These are phyloP conservation scores for Oreohelix idahoensis DNA, from an alignment of 1,140 invertebrate species.

Conservation along the genomic window DNA sequence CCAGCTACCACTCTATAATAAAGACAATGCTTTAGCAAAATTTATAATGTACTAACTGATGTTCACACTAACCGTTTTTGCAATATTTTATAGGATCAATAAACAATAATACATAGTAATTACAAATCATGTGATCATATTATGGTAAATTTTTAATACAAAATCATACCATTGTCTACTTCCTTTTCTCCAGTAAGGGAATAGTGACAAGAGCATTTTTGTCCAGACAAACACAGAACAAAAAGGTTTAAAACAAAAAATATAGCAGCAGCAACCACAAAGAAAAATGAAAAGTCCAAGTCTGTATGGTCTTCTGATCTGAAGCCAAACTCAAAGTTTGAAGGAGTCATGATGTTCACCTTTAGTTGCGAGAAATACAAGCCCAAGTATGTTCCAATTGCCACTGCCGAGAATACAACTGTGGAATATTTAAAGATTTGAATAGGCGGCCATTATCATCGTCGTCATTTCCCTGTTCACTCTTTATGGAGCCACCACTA, in stretches of 20 bases:
- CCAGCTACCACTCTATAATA: too few species aligned
- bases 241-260: slow-evolving; percentile 84
- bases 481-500: too few species aligned
- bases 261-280: slow-evolving; percentile 82
- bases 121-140: too few species aligned
- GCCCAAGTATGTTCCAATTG: slow-evolving; percentile 82
- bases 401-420: slow-evolving; percentile 82
- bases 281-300: slow-evolving; percentile 86
- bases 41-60: too few species aligned
- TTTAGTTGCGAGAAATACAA: slow-evolving; percentile 84
- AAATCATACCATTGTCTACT: slow-evolving; percentile 67
- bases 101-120: too few species aligned
- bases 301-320: slow-evolving; percentile 80
- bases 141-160: slow-evolving; percentile 50
- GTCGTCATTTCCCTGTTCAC: too few species aligned
- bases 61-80: too few species aligned
- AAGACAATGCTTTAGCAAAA: too few species aligned
- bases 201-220: slow-evolving; percentile 56
- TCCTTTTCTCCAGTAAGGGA: slow-evolving; percentile 59
- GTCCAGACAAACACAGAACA: slow-evolving; percentile 78
- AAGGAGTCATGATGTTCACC: slow-evolving; percentile 83
- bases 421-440: slow-evolving; percentile 67
- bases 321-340: slow-evolving; percentile 82
- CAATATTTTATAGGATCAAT: too few species aligned
- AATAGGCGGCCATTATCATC: too few species aligned